Percentiles rank a stretch among this genome's conserved stretches.
Conservation (phyloP, 1,140 invertebrate genomes). For the Panonychus citri region DNA sequence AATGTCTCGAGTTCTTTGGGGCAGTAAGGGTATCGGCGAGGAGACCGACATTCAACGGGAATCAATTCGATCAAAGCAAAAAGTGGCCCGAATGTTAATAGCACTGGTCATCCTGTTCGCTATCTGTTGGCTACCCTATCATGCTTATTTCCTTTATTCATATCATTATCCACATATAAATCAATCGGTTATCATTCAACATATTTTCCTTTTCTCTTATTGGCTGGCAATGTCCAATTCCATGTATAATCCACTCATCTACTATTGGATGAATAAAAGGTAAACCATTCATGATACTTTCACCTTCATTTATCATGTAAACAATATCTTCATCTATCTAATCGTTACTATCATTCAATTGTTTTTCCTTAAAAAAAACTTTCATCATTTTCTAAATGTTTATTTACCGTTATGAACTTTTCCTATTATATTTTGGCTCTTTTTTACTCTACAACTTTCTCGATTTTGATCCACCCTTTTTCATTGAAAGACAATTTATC, state of each 20-base stretch:
- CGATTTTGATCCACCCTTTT: no score
- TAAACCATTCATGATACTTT: slow-evolving; percentile 19
- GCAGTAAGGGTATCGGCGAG: slow-evolving; percentile 66
- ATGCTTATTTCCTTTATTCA: slow-evolving; percentile 68
- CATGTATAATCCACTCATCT: slow-evolving; percentile 86
- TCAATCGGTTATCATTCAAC: slow-evolving; percentile 51
- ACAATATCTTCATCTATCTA: no score
- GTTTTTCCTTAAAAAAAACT: no score
- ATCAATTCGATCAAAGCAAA: slow-evolving; percentile 62
- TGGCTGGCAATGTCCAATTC: slow-evolving; percentile 88
- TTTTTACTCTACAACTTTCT: no score
- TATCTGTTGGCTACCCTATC: slow-evolving; percentile 76
- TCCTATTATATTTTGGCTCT: no score
- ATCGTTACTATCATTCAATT: no score
- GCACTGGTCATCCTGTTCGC: slow-evolving; percentile 38
- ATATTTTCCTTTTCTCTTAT: slow-evolving; percentile 70
- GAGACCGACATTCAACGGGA: slow-evolving; percentile 37
- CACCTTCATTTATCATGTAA: no score
- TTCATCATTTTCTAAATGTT: no score
- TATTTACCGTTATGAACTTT: no score
- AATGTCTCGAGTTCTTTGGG: slow-evolving; percentile 65
- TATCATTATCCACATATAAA: slow-evolving; percentile 52
- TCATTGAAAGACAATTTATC: no score
- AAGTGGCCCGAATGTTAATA: slow-evolving; percentile 84
- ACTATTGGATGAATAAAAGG: slow-evolving; percentile 87